Percentiles rank a stretch among this genome's conserved stretches.
phyloP scores from a whole-genome alignment of 2,113 vertebrate genomes.

The Australoheros scitulus region DNA sequence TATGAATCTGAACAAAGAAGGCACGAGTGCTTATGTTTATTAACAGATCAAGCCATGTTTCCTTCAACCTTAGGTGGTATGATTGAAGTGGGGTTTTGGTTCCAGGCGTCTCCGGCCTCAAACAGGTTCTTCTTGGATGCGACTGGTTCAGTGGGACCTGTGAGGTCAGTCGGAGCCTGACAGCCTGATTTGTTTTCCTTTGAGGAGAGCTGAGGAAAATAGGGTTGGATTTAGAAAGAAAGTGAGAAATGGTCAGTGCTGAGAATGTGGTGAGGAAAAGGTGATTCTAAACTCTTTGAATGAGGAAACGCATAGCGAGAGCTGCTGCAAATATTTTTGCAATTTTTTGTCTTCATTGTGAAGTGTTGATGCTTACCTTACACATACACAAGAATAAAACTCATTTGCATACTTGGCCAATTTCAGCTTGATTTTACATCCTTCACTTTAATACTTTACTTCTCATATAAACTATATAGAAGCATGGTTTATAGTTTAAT shows the following conservation, averaged over 20 bases:
- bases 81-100: conserved; percentile 67
- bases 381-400: neutral
- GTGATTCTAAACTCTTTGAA: neutral
- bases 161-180: conserved; percentile 81
- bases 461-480: too few species aligned
- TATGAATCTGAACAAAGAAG: too few species aligned
- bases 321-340: neutral
- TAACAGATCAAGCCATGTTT: neutral
- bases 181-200: conserved; percentile 74
- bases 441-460: neutral
- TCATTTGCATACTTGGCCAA: neutral
- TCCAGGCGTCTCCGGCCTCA: conserved; percentile 87
- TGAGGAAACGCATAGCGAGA: too few species aligned
- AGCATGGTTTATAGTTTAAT: too few species aligned
- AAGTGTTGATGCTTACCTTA: neutral
- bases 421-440: neutral
- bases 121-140: conserved; percentile 89
- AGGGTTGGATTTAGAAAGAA: neutral
- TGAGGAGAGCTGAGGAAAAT: conserved; percentile 72
- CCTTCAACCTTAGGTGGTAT: conserved; percentile 77
- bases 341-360: neutral
- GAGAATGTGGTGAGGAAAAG: neutral
- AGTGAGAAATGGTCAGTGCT: neutral
- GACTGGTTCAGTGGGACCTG: conserved; percentile 81
- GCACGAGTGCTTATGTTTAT: too few species aligned